These are phyloP conservation scores for Lypha dubia DNA, from an alignment of 2,888 invertebrate genomes.

Conservation along the genomic window DNA sequence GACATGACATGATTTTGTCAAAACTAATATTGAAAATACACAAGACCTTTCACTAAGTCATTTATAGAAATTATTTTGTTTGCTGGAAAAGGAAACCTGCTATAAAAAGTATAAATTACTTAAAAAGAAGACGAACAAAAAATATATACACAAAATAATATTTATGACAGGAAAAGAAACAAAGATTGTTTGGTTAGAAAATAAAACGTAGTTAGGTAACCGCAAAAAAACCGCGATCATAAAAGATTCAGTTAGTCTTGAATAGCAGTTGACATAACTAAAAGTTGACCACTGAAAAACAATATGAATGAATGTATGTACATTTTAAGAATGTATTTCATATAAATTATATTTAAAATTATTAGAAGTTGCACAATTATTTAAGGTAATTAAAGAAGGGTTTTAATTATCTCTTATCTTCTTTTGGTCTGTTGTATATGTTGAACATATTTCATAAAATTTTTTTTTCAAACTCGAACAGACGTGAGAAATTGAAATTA, in stretches of 20 bases:
- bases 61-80: background rate
- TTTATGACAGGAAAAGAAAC: background rate
- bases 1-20: constrained; percentile 68
- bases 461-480: constrained; percentile 36
- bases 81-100: background rate
- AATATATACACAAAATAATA: background rate
- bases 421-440: background rate
- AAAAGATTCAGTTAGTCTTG: background rate
- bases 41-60: constrained; percentile 22
- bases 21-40: constrained; percentile 59
- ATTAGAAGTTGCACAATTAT: constrained; percentile 22
- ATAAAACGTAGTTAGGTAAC: background rate
- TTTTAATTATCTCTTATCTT: constrained; percentile 26
- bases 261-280: background rate
- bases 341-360: background rate
- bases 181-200: constrained; percentile 8
- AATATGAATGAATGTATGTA: background rate
- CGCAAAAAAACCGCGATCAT: constrained; percentile 36
- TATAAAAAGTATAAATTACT: background rate
- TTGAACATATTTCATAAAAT: constrained; percentile 13
- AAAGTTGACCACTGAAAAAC: background rate
- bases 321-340: background rate
- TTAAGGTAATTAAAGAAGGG: constrained; percentile 44
- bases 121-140: background rate
- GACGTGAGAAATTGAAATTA: constrained; percentile 64